Evolutionary conservation across 2,797 vertebrate species (phyloP).

Genomic region (Arvicola amphibius): DNA sequence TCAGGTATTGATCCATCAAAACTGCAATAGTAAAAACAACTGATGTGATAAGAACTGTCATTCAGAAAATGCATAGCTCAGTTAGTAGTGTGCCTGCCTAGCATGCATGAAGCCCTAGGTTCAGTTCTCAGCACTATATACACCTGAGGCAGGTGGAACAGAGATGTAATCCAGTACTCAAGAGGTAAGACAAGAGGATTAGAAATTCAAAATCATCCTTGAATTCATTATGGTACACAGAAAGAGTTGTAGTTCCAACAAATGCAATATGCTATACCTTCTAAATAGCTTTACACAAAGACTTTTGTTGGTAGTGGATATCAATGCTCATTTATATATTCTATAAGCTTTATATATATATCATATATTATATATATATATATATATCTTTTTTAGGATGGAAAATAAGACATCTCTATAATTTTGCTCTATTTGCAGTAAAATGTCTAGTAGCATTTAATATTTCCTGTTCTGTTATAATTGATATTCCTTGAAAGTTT

Average conservation of each 20-base stretch:
- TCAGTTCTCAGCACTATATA: background rate
- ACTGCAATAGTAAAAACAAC: background rate
- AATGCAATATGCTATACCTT: background rate
- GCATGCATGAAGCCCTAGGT: background rate
- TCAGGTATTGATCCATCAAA: background rate
- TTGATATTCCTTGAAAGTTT: slow-evolving; percentile 41
- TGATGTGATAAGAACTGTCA: background rate
- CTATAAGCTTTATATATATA: too few relatives aligned
- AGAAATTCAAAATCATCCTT: background rate
- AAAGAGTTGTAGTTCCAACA: background rate
- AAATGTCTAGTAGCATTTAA: slow-evolving; percentile 55
- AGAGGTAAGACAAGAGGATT: background rate
- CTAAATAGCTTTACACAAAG: slow-evolving; percentile 25
- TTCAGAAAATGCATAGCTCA: background rate
- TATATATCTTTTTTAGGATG: background rate
- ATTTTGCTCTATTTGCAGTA: slow-evolving; percentile 13
- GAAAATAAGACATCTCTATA: slow-evolving; percentile 45
- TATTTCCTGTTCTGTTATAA: slow-evolving; percentile 17
- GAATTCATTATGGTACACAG: background rate
- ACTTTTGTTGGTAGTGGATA: slow-evolving; percentile 2
- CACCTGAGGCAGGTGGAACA: background rate
- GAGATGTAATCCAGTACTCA: background rate
- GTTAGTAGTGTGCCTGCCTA: background rate
- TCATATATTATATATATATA: too few relatives aligned
- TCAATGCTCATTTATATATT: background rate